A percentile compares a stretch with the other conserved stretches of the same genome.
Evolutionary conservation across 2,113 vertebrate species (phyloP).

Genomic region (Pelodiscus sinensis): DNA sequence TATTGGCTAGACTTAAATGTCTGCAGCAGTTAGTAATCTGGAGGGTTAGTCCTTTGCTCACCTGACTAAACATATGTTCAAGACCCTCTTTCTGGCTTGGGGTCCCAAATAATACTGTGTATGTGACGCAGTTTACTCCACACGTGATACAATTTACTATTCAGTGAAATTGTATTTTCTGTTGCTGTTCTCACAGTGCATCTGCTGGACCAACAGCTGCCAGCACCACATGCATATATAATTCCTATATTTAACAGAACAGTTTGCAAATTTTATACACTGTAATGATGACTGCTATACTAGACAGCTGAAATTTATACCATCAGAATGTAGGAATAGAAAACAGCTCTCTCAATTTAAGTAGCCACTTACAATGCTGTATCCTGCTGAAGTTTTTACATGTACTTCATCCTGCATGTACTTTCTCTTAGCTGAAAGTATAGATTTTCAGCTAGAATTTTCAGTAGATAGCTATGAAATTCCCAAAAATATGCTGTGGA

Average conservation of each 20-base stretch:
- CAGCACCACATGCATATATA: rapidly evolving
- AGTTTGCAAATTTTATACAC: not conserved
- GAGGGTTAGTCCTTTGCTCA: rapidly evolving
- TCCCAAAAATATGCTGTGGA: not conserved
- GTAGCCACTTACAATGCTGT: not conserved
- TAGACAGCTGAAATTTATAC: not conserved
- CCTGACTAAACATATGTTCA: rapidly evolving
- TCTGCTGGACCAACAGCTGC: not conserved
- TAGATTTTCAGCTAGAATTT: not conserved
- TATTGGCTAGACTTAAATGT: not conserved
- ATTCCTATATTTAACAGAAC: not conserved
- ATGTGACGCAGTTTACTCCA: rapidly evolving
- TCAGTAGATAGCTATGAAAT: not conserved
- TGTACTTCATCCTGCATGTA: not conserved
- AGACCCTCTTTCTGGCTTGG: not conserved
- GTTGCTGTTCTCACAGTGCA: rapidly evolving
- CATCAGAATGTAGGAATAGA: not conserved
- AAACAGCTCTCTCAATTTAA: not conserved
- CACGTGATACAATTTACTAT: not conserved
- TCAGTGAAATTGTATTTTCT: not conserved
- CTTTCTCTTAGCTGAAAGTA: not conserved
- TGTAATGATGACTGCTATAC: not conserved
- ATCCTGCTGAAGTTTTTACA: not conserved
- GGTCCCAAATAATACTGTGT: not conserved
- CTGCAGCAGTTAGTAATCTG: not conserved